phyloP scores from a whole-genome alignment of 2,888 invertebrate species.

The Catocala fraxini region DNA sequence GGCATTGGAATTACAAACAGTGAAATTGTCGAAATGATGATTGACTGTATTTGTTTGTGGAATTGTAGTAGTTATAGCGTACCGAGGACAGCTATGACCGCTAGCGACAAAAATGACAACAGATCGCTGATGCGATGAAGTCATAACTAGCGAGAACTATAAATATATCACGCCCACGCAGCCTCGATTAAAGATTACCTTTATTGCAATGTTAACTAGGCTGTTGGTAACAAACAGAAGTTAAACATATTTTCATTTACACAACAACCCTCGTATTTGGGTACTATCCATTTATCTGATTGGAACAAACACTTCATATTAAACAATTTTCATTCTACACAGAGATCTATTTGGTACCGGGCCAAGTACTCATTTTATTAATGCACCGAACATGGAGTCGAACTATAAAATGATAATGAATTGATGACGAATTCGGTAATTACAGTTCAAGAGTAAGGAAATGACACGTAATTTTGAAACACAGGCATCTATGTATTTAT shows the following conservation, averaged over 20 bases:
- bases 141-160: slow-evolving; percentile 77
- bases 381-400: too few relatives aligned
- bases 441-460: not conserved
- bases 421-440: not conserved
- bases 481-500: slow-evolving; percentile 58
- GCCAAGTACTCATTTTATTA: too few relatives aligned
- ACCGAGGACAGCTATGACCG: slow-evolving; percentile 50
- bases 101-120: slow-evolving; percentile 61
- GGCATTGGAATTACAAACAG: slow-evolving; percentile 31
- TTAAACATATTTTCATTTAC: too few relatives aligned
- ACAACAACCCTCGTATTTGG: too few relatives aligned
- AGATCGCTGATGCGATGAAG: slow-evolving; percentile 72
- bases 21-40: slow-evolving; percentile 13
- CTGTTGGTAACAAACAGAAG: slow-evolving; percentile 21
- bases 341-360: too few relatives aligned
- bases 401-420: not conserved
- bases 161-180: slow-evolving; percentile 78
- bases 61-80: slow-evolving; percentile 34
- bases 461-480: slow-evolving; percentile 42
- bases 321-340: too few relatives aligned
- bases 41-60: slow-evolving; percentile 33
- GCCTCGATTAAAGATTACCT: slow-evolving; percentile 63
- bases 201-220: slow-evolving; percentile 57
- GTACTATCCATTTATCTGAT: too few relatives aligned
- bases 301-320: too few relatives aligned